Evolutionary conservation across 2,797 vertebrate species (phyloP).

Genomic region (Liasis olivaceus): DNA sequence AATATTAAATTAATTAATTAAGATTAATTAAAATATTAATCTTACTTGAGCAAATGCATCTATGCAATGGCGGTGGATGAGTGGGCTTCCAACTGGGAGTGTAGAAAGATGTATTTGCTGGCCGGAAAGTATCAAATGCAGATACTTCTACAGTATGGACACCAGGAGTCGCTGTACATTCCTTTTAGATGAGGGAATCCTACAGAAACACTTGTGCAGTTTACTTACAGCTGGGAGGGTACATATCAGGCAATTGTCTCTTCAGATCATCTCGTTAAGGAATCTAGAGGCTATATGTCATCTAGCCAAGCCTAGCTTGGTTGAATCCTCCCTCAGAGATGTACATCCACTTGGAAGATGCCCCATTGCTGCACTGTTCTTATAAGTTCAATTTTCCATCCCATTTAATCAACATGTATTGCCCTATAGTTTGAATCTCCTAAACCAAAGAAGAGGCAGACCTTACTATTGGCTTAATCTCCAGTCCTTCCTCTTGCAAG

Average conservation of each 20-base stretch:
- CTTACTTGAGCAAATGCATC: background rate
- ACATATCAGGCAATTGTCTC: constrained; percentile 33
- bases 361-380: too few species aligned
- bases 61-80: background rate
- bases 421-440: background rate
- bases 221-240: background rate
- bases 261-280: background rate
- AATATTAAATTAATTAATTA: too few species aligned
- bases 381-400: background rate
- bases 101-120: background rate
- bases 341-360: background rate
- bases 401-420: background rate
- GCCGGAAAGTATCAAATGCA: background rate
- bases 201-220: constrained; percentile 39
- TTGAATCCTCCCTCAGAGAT: background rate
- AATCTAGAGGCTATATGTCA: too few species aligned
- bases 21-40: too few species aligned
- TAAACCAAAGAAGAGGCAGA: background rate
- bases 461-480: background rate
- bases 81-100: background rate
- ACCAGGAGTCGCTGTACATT: background rate
- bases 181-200: constrained; percentile 51
- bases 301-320: background rate
- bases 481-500: background rate
- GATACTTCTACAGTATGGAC: background rate